Evolutionary conservation across 2,797 vertebrate species (phyloP).

Genomic region (Corythornis leucogaster): DNA sequence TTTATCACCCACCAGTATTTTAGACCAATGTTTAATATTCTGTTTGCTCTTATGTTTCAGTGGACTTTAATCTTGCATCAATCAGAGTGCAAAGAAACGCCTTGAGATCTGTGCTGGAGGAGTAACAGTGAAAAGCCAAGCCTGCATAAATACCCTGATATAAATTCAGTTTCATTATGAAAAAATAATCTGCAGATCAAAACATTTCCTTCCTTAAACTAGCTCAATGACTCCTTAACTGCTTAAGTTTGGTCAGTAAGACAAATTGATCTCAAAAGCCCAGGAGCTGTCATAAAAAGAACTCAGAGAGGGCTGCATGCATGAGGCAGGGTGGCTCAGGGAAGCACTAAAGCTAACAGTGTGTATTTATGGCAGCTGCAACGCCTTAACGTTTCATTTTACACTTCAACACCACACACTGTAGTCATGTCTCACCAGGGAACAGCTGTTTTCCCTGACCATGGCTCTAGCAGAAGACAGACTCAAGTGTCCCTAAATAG

Average conservation of each 20-base stretch:
- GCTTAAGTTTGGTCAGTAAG: conserved; percentile 61
- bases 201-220: conserved; percentile 48
- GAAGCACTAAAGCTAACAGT: conserved; percentile 59
- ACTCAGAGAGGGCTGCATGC: conserved; percentile 14
- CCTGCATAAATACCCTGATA: conserved; percentile 25
- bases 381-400: conserved; percentile 65
- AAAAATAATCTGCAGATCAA: conserved; percentile 56
- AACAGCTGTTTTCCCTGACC: neutral
- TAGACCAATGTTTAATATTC: neutral
- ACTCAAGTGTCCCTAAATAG: neutral
- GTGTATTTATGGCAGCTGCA: conserved; percentile 66
- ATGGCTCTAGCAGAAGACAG: neutral
- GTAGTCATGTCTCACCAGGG: conserved; percentile 26
- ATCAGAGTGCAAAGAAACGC: conserved; percentile 11
- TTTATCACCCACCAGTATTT: neutral
- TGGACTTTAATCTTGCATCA: conserved; percentile 39
- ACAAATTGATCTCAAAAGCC: conserved; percentile 62
- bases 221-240: conserved; percentile 56
- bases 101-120: conserved; percentile 28
- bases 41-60: conserved; percentile 18
- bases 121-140: conserved; percentile 17
- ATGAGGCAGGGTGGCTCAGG: conserved; percentile 36
- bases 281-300: conserved; percentile 54
- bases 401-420: neutral
- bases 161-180: conserved; percentile 52